Evolutionary conservation across 2,797 vertebrate genomes (phyloP).

Genomic region (Sphaeramia orbicularis): DNA sequence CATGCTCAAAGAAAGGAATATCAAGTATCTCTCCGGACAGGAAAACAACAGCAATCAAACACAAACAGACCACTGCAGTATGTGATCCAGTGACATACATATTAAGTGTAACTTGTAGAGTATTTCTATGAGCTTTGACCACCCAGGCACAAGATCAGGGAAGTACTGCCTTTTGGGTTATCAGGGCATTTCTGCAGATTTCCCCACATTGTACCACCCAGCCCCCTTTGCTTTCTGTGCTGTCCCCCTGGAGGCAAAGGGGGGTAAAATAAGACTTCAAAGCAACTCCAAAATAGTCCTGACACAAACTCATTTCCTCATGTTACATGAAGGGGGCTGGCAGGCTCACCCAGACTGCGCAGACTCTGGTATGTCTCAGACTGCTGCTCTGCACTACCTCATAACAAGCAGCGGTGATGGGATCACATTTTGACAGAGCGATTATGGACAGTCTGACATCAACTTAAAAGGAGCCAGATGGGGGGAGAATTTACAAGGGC

Average conservation of each 20-base stretch:
- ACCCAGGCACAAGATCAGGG: conserved; percentile 56
- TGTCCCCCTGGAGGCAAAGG: conserved; percentile 76
- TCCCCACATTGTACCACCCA: conserved; percentile 60
- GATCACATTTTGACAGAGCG: conserved; percentile 76
- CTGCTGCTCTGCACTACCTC: conserved; percentile 71
- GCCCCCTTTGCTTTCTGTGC: conserved; percentile 63
- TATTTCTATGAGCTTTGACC: conserved; percentile 48
- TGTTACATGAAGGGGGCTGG: conserved; percentile 79
- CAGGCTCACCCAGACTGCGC: conserved; percentile 58
- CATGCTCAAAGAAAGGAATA: conserved; percentile 6
- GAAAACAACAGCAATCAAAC: conserved; percentile 15
- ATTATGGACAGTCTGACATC: conserved; percentile 78
- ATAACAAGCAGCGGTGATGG: conserved; percentile 75
- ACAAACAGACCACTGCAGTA: not conserved
- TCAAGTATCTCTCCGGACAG: not conserved
- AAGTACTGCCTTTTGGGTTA: conserved; percentile 67
- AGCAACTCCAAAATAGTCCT: conserved; percentile 86
- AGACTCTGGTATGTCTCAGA: conserved; percentile 73
- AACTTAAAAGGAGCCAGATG: conserved; percentile 81
- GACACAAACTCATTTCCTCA: conserved; percentile 87
- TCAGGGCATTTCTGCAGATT: conserved; percentile 73
- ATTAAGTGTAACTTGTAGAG: conserved; percentile 12
- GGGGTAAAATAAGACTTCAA: conserved; percentile 88
- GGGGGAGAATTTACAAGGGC: conserved; percentile 65
- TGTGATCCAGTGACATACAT: conserved; percentile 29